These are phyloP conservation scores for Exephanes ischioxanthus DNA, from an alignment of 2,888 invertebrate genomes.

Conservation along the genomic window DNA sequence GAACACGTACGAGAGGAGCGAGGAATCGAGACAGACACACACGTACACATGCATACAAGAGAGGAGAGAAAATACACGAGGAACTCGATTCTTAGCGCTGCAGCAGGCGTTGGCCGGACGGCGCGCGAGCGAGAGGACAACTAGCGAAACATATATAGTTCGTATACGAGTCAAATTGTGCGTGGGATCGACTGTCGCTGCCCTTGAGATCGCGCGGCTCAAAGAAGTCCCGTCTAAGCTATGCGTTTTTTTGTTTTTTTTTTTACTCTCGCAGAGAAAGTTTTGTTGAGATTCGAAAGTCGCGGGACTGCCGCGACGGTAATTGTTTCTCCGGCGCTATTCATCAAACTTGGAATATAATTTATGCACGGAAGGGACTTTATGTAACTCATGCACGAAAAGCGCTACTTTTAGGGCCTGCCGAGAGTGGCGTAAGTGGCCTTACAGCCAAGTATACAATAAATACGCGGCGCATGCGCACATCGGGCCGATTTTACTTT, in stretches of 20 bases:
- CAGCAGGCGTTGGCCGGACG: constrained; percentile 25
- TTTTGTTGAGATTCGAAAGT: constrained; percentile 3
- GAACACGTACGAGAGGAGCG: not conserved
- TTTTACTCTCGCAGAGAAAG: not conserved
- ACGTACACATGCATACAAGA: too few relatives aligned
- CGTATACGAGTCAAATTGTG: constrained; percentile 70
- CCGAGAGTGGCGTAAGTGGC: too few relatives aligned
- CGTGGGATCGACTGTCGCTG: constrained; percentile 67
- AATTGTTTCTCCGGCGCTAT: not conserved
- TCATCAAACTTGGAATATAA: not conserved
- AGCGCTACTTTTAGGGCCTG: too few relatives aligned
- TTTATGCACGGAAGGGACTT: not conserved
- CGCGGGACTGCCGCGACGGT: not conserved
- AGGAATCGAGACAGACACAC: constrained; percentile 7
- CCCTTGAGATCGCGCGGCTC: constrained; percentile 43
- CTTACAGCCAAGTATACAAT: too few relatives aligned
- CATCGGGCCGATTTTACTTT: too few relatives aligned
- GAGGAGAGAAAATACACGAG: constrained; percentile 14
- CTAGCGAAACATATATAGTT: constrained; percentile 18
- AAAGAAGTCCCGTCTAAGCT: constrained; percentile 6
- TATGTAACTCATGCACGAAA: too few relatives aligned
- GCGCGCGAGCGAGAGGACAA: constrained; percentile 20
- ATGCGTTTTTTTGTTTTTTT: constrained; percentile 4
- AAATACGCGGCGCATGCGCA: too few relatives aligned
- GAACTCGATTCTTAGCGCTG: constrained; percentile 19